These are phyloP conservation scores for Marmota monax DNA, from an alignment of 2,113 vertebrate genomes.

Conservation along the genomic window DNA sequence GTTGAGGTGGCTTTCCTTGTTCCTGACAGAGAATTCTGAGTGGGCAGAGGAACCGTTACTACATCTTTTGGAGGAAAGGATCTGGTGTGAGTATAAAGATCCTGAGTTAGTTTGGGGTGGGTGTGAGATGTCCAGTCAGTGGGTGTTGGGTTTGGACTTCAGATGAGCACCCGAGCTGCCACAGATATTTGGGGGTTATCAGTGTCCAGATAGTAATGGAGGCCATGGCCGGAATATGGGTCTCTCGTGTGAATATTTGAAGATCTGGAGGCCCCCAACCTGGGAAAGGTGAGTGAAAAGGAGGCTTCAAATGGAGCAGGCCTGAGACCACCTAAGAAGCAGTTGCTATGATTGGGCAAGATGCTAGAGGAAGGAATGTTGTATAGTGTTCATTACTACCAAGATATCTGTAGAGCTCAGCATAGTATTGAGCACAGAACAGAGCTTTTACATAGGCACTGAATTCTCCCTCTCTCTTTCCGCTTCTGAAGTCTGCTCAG, in stretches of 20 bases:
- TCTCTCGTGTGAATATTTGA: neutral
- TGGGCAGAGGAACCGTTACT: neutral
- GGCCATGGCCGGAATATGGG: neutral
- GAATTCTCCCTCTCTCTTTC: neutral
- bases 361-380: fast-evolving
- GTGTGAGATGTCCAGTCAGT: neutral
- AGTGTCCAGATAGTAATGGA: neutral
- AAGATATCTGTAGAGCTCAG: neutral
- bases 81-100: neutral
- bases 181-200: neutral
- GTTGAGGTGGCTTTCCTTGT: neutral
- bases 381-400: fast-evolving
- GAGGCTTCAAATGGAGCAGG: neutral
- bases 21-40: neutral
- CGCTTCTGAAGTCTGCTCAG: neutral
- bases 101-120: neutral
- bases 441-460: neutral
- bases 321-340: neutral
- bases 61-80: neutral
- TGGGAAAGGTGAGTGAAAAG: neutral
- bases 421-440: neutral
- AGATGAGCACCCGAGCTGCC: neutral
- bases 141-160: neutral
- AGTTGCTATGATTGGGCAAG: neutral
- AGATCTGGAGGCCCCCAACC: neutral